These are phyloP conservation scores for Neostethus bicornis DNA, from an alignment of 2,797 vertebrate species.

Conservation along the genomic window DNA sequence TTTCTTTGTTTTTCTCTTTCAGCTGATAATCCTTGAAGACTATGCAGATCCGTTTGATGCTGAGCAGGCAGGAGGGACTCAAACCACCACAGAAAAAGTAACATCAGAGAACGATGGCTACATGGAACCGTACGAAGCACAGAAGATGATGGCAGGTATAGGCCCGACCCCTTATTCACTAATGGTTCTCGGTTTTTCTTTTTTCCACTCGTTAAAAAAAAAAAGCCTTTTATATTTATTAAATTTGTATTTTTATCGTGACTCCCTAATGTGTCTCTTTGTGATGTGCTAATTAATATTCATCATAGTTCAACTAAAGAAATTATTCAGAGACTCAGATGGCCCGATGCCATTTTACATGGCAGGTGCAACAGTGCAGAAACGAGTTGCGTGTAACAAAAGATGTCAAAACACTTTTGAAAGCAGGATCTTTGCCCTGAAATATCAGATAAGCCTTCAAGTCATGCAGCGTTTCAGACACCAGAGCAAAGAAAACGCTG, in stretches of 20 bases:
- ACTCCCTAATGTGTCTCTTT: conserved; percentile 5
- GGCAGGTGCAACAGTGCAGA: conserved; percentile 59
- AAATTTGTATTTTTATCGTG: conserved; percentile 3
- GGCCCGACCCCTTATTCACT: neutral
- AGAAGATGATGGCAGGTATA: conserved; percentile 96
- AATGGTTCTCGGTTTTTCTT: neutral
- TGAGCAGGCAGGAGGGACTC: conserved; percentile 82
- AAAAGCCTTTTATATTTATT: conserved; percentile 15
- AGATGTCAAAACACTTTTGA: conserved; percentile 40
- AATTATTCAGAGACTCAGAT: conserved; percentile 43
- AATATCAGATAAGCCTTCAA: conserved; percentile 14
- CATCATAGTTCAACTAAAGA: conserved; percentile 43
- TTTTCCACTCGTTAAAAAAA: neutral
- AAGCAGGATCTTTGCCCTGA: conserved; percentile 14
- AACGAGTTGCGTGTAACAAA: conserved; percentile 42
- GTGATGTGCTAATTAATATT: conserved; percentile 35
- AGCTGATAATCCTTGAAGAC: conserved; percentile 95
- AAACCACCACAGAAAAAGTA: conserved; percentile 84
- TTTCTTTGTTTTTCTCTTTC: conserved; percentile 30
- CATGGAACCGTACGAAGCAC: conserved; percentile 98
- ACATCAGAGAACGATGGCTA: conserved; percentile 92
- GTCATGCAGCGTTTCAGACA: neutral
- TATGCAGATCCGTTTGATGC: conserved; percentile 96
- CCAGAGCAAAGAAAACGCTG: conserved; percentile 5
- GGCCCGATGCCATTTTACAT: conserved; percentile 39